Conservation (phyloP, 2,113 vertebrate species). For the Entomyzon cyanotis region DNA sequence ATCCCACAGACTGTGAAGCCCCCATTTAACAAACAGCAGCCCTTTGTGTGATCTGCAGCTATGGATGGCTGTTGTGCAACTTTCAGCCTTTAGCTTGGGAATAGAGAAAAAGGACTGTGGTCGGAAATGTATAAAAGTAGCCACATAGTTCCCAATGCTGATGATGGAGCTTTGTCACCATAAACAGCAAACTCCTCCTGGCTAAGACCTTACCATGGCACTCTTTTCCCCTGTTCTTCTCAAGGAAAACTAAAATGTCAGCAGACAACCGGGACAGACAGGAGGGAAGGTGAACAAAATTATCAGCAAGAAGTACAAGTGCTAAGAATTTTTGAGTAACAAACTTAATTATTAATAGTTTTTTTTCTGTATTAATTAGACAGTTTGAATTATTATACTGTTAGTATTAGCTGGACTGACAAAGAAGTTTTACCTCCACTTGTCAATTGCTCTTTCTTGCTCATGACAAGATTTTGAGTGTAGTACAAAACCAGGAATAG, state of each 20-base stretch:
- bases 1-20: not conserved
- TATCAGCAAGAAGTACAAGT: not conserved
- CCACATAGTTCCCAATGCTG: fast-evolving
- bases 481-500: not conserved
- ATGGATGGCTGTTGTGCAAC: not conserved
- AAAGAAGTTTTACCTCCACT: not conserved
- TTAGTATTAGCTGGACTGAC: not conserved
- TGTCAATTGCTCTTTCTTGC: not conserved
- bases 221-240: not conserved
- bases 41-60: not conserved
- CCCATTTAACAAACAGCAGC: fast-evolving
- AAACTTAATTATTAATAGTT: not conserved
- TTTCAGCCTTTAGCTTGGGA: not conserved
- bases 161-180: not conserved
- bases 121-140: not conserved
- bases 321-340: not conserved
- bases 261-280: fast-evolving
- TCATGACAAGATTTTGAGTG: not conserved
- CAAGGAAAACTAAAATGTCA: not conserved
- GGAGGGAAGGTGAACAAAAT: not conserved
- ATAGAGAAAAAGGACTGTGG: not conserved
- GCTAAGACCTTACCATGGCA: not conserved
- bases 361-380: not conserved
- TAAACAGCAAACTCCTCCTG: not conserved
- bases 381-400: not conserved